Conservation (phyloP, 2,888 invertebrate species). For the Branchellion lobata region DNA sequence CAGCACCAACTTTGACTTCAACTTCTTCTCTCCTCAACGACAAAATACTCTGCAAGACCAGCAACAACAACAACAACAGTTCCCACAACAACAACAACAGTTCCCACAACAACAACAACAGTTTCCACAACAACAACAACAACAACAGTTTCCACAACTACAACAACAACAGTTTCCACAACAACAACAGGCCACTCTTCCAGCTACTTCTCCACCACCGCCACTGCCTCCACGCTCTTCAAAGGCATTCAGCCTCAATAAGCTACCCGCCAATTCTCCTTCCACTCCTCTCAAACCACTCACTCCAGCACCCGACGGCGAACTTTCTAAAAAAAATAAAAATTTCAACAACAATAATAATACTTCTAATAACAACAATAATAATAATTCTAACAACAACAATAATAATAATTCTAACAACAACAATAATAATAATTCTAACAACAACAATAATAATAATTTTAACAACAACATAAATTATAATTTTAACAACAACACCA, state of each 20-base stretch:
- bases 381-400: no score
- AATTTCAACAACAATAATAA: not conserved
- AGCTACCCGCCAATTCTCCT: slow-evolving; percentile 1
- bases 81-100: not conserved
- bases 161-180: not conserved
- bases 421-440: no score
- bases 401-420: no score
- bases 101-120: not conserved
- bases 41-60: no score
- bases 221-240: slow-evolving; percentile 3
- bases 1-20: no score
- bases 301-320: not conserved
- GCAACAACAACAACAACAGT: not conserved
- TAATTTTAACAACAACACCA: not conserved
- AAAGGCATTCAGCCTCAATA: not conserved
- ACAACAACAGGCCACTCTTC: not conserved
- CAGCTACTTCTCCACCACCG: not conserved
- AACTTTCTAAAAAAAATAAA: not conserved
- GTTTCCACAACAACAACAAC: not conserved
- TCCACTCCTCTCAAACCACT: not conserved
- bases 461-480: slow-evolving; percentile 1
- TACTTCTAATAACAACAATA: no score
- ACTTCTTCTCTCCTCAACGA: no score
- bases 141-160: not conserved
- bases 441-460: not conserved